Base-by-base conservation (phyloP, 2,888 invertebrate species). In the Sminthurides aquaticus region DNA sequence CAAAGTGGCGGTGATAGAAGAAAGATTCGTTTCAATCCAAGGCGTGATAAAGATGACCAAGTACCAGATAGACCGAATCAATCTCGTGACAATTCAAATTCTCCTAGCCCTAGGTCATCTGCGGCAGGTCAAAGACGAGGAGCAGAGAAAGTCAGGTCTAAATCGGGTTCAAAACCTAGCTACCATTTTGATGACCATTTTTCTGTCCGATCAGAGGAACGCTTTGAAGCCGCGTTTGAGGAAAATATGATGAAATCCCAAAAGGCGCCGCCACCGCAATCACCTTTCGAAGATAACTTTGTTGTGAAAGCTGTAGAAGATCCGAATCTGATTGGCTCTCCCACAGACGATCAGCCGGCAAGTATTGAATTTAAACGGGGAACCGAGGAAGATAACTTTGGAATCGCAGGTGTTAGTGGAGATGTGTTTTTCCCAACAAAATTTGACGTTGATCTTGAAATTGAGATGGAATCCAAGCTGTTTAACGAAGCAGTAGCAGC, bases 251-350 rank as follows among this genome's bases (percentile, higher is more conserved):
- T 8, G 25, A 29, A 57, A n/a, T 3, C 22, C 2, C n/a, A n/a
- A 5, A 52, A 52, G 20, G 52, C 5, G 22, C 52, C 52, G 1
- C 72, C 69, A 26, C 73, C 73, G 15, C 70, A 70, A 55, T 72
- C 74, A 15, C 72, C 74, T 1, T 74, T 74, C 55, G 72, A 70
- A 62, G 71, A 74, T 52, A 67, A 72, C 58, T 74, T 74, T 67
- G 68, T 71, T 25, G 34, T 62, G 56, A 11, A 61, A 22, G 15
- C 5, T 5, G 5, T 15, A 15, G 43, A 11, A 15, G 15, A 34
- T 34, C 15, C 15, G 43, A 34, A 34, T 11, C 20, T 52, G 52
- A 22, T 22, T 5, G 15, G 15, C 43, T 34, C 43, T 11, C 52
- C 52, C 20, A 20, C 20, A 5, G 52, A 52, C 22, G 52, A 20